Conservation (phyloP, 2,797 vertebrate genomes). For the Pampus argenteus region DNA sequence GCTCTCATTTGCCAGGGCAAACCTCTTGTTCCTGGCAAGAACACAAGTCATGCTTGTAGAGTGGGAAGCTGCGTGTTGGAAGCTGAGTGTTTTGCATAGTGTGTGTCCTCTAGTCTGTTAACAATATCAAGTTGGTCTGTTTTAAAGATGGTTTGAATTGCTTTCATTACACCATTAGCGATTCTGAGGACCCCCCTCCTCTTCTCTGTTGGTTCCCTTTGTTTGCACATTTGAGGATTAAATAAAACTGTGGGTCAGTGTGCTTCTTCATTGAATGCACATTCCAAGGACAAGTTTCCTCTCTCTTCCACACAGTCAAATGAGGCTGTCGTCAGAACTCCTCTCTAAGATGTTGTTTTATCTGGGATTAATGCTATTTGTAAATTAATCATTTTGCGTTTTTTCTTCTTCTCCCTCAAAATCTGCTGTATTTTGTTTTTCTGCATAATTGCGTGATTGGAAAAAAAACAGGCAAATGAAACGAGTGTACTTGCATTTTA, state of each 20-base stretch:
- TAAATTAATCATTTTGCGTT: constrained; percentile 37
- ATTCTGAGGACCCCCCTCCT: neutral
- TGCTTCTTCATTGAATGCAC: constrained; percentile 3
- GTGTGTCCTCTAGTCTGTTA: constrained; percentile 15
- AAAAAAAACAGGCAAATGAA: constrained; percentile 19
- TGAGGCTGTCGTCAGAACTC: constrained; percentile 27
- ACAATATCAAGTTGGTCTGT: constrained; percentile 4
- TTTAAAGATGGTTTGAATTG: constrained; percentile 30
- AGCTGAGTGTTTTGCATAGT: constrained; percentile 30
- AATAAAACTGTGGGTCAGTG: constrained; percentile 2
- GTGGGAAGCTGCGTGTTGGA: constrained; percentile 30
- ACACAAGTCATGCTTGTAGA: constrained; percentile 36
- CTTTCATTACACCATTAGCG: constrained; percentile 21
- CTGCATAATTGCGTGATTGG: constrained; percentile 36
- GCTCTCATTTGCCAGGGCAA: constrained; percentile 64
- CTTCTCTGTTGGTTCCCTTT: constrained; percentile 7
- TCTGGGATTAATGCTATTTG: constrained; percentile 50
- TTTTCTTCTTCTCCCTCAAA: neutral
- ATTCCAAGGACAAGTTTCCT: constrained; percentile 46
- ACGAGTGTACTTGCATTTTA: constrained; percentile 23
- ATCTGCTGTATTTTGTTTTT: constrained; percentile 25
- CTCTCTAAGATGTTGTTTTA: constrained; percentile 51
- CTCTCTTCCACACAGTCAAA: constrained; percentile 7
- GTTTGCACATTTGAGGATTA: constrained; percentile 9
- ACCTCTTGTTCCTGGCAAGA: constrained; percentile 66